phyloP scores from a whole-genome alignment of 2,888 invertebrate genomes.

The Matsumyia berberina region DNA sequence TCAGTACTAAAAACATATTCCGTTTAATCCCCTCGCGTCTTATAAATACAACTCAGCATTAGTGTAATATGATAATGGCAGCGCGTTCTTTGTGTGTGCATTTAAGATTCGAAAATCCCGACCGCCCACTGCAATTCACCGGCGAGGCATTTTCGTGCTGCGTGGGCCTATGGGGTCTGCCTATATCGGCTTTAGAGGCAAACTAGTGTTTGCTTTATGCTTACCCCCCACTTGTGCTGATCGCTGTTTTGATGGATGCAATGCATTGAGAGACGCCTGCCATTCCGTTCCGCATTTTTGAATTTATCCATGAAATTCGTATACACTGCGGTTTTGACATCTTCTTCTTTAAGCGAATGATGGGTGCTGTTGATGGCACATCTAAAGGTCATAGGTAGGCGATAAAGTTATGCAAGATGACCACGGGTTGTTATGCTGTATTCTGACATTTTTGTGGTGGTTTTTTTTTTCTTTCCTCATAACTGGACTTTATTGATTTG shows the following conservation, averaged over 20 bases:
- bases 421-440: background rate
- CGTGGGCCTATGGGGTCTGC: constrained; percentile 37
- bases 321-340: constrained; percentile 39
- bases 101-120: constrained; percentile 46
- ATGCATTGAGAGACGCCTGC: constrained; percentile 46
- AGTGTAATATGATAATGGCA: constrained; percentile 55
- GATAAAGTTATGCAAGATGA: constrained; percentile 61
- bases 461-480: constrained; percentile 26
- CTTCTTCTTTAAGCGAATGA: constrained; percentile 7
- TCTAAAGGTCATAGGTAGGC: constrained; percentile 58
- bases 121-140: constrained; percentile 66
- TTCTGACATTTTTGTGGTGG: constrained; percentile 55
- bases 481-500: constrained; percentile 52
- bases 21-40: constrained; percentile 27
- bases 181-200: constrained; percentile 35
- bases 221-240: background rate
- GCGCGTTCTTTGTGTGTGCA: constrained; percentile 22
- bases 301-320: constrained; percentile 30
- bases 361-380: constrained; percentile 2
- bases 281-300: constrained; percentile 23
- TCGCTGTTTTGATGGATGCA: constrained; percentile 26
- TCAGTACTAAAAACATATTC: constrained; percentile 11
- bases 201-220: constrained; percentile 36
- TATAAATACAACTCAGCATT: constrained; percentile 38
- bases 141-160: background rate